Base-by-base conservation (phyloP, 2,113 vertebrate species). In the Catagonus wagneri region DNA sequence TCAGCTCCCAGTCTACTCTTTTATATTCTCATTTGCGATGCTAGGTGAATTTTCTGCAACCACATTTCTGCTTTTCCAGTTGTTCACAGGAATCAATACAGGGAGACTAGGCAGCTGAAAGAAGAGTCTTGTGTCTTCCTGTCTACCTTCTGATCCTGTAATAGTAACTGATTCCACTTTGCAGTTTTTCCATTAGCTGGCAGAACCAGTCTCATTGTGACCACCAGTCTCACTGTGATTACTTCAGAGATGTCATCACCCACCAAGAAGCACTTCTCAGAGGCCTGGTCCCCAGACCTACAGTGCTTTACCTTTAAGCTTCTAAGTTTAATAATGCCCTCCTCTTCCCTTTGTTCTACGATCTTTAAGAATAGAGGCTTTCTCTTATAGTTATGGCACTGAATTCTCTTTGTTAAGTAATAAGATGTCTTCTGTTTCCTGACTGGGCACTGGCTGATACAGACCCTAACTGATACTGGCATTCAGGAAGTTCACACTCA, bases 401-500 rank as follows among this genome's bases (percentile, higher is more conserved):
- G 10, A 65, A 58, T 39, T 52, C 20, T 60, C 23, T 81, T 74
- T 86, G 58, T 90, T 78, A 93, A n/a, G n/a, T 52, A 68, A 69
- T 25, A 17, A 61, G 3, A 58, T 93, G 39, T 14, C 11, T 78
- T 72, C 56, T 95, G 23, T 79, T 63, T 92, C 36, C 32, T 95
- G 44, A 66, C 6, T 72, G 13, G 13, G 12, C 19, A 91, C 56
- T 90, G 17, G 44, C 2, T 23, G 63, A 66, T 52, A n/a, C 1
- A 22, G 56, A 79, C 50, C 7, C 93, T 99, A 98, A 44, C 44
- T 63, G 99, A 97, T 76, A 99, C 44, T 98, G 0, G 99, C 58
- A 16, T 99, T 99, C 88, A 99, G 98, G 96, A 99, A 99, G 97
- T 99, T 99, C 99, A 36, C 44, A 14, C 88, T 58, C 58, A 27